A percentile compares a stretch with the other conserved stretches of the same genome.
Evolutionary conservation across 2,797 vertebrate genomes (phyloP).

Genomic region (Peromyscus aztecus): DNA sequence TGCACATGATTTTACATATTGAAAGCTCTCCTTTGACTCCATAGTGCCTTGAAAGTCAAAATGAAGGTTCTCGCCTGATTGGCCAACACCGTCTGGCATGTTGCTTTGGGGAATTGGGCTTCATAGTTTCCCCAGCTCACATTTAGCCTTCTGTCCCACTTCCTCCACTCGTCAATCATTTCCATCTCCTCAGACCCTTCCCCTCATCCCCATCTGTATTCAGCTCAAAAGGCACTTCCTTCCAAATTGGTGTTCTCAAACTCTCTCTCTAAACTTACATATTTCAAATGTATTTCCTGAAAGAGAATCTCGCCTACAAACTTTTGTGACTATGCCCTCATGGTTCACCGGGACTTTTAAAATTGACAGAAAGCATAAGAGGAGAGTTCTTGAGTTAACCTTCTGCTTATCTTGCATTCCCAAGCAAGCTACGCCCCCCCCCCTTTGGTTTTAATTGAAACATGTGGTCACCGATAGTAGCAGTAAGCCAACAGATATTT

Average conservation of each 20-base stretch:
- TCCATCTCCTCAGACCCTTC: not conserved
- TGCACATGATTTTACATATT: slow-evolving; percentile 47
- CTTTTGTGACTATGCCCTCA: not conserved
- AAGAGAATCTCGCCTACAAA: not conserved
- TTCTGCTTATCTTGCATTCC: not conserved
- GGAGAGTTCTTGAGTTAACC: not conserved
- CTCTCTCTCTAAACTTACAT: not conserved
- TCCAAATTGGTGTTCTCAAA: slow-evolving; percentile 29
- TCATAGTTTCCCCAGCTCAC: not conserved
- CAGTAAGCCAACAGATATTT: slow-evolving; percentile 15
- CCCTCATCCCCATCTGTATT: not conserved
- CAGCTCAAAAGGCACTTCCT: slow-evolving; percentile 35
- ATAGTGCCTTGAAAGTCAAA: slow-evolving; percentile 60
- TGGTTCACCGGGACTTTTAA: not conserved
- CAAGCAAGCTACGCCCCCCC: not conserved
- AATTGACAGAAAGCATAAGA: not conserved
- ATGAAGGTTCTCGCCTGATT: slow-evolving; percentile 32
- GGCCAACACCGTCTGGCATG: not conserved
- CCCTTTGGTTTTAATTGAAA: not conserved
- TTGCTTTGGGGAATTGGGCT: slow-evolving; percentile 16
- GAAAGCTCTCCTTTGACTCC: slow-evolving; percentile 36
- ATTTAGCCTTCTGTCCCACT: not conserved
- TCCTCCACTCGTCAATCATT: not conserved
- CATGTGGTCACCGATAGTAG: not conserved
- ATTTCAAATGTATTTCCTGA: slow-evolving; percentile 50